Evolutionary conservation across 2,888 invertebrate species (phyloP).

Genomic region (Callinectes sapidus): DNA sequence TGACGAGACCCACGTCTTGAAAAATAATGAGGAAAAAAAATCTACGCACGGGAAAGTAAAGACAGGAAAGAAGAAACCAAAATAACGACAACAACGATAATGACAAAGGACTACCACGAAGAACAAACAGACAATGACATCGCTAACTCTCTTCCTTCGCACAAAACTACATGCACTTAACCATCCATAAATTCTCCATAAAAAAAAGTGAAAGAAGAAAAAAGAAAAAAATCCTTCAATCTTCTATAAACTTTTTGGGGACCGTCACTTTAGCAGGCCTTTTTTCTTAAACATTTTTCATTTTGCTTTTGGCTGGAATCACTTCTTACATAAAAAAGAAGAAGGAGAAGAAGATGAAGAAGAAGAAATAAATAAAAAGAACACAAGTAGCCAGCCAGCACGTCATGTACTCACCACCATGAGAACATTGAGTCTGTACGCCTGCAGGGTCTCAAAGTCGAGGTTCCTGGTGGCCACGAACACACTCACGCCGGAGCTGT

Average conservation of each 20-base stretch:
- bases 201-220: no score
- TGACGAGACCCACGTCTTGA: neutral
- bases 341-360: no score
- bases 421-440: constrained; percentile 88
- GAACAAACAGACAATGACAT: neutral
- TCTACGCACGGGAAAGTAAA: neutral
- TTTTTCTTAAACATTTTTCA: no score
- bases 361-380: no score
- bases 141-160: no score
- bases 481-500: constrained; percentile 82
- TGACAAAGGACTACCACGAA: neutral
- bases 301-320: no score
- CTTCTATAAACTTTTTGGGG: no score
- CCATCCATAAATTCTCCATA: no score
- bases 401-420: constrained; percentile 56
- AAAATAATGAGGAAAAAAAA: neutral
- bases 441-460: constrained; percentile 89
- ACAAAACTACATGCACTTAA: no score
- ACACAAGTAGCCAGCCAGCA: neutral
- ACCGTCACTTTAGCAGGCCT: no score
- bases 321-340: no score
- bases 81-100: neutral
- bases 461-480: constrained; percentile 83
- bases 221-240: no score
- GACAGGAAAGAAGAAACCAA: neutral